A percentile compares a stretch with the other conserved stretches of the same genome.
Conservation (phyloP, 1,140 invertebrate genomes). For the Hylaeus anthracinus region DNA sequence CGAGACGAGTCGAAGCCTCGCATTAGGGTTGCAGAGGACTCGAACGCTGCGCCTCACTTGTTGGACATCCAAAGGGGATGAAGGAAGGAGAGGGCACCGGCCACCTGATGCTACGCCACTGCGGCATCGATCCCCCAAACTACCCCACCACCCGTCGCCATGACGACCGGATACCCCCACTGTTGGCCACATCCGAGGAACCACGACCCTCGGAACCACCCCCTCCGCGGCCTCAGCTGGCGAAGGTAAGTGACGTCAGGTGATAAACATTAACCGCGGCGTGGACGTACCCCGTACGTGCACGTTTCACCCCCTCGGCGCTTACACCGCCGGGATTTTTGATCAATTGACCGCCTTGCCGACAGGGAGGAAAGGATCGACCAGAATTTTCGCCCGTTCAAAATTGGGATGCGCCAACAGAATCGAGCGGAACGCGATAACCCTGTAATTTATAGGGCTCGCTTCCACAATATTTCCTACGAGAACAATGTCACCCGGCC, state of each 20-base stretch:
- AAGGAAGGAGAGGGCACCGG: conserved; percentile 55
- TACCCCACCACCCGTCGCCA: conserved; percentile 71
- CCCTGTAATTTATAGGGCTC: too few species aligned
- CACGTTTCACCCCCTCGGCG: neutral
- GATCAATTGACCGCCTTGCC: neutral
- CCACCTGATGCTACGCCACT: conserved; percentile 80
- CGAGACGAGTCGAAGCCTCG: too few species aligned
- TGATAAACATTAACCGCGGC: conserved; percentile 68
- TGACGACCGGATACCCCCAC: conserved; percentile 73
- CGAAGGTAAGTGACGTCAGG: conserved; percentile 65
- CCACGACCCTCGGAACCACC: conserved; percentile 25
- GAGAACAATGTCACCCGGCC: too few species aligned
- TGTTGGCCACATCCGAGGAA: conserved; percentile 55
- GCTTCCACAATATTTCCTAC: too few species aligned
- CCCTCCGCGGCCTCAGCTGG: neutral
- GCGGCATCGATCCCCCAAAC: conserved; percentile 79
- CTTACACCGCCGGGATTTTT: neutral
- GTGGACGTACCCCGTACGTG: conserved; percentile 32
- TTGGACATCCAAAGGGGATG: conserved; percentile 70
- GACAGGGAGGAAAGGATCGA: too few species aligned
- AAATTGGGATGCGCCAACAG: too few species aligned
- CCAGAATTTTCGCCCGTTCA: too few species aligned
- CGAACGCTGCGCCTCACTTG: conserved; percentile 69
- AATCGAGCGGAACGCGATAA: too few species aligned
- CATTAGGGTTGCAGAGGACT: neutral